Base-by-base conservation (phyloP, 2,113 vertebrate species). In the Narcine bancroftii region DNA sequence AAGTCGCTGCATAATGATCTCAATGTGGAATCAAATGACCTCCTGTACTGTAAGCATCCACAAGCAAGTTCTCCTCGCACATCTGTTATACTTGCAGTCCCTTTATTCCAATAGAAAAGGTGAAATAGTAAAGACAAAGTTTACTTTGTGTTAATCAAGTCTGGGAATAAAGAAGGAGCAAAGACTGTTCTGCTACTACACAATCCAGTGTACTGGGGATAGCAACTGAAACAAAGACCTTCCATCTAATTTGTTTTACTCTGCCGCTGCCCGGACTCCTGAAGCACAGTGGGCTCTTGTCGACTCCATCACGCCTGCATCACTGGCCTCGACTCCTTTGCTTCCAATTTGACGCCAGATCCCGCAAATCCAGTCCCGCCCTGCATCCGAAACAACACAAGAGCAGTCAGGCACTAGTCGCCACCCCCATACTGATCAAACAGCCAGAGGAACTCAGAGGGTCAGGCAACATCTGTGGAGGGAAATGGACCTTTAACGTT, bases 321-420 rank as follows among this genome's bases (percentile, higher is more conserved):
- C 71, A 98, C 98, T 0, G 97, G 97, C 92, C 98, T 94, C 1
- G 97, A 96, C 94, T 98, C 97, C 94, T 97, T 97, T 0, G 98
- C 98, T 3, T 96, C 94, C 81, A 98, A 95, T 42, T 95, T 95
- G 3, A 98, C 96, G 13, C 97, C 97, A 0, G 97, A 98, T 3
- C 95, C 97, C 0, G 97, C 94, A 2, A 97, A 98, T 92, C 97
- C 97, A 0, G 97, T 98, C 77, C 97, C 96, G 6, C 97, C 97
- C 97, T 98, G 92, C 17, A 2, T n/a, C 53, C 81, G 5, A 93
- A 93, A 72, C 69, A 9, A 75, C 93, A 93, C 53, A 89, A 63
- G 92, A 92, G 45, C 92, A 2, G 21, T 81, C 47, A 63, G 47
- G 92, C 42, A 92, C 17, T 45, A n/a, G n/a, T n/a, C n/a, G n/a